Evolutionary conservation across 2,797 vertebrate species (phyloP).

Genomic region (Enteromius treurensis): DNA sequence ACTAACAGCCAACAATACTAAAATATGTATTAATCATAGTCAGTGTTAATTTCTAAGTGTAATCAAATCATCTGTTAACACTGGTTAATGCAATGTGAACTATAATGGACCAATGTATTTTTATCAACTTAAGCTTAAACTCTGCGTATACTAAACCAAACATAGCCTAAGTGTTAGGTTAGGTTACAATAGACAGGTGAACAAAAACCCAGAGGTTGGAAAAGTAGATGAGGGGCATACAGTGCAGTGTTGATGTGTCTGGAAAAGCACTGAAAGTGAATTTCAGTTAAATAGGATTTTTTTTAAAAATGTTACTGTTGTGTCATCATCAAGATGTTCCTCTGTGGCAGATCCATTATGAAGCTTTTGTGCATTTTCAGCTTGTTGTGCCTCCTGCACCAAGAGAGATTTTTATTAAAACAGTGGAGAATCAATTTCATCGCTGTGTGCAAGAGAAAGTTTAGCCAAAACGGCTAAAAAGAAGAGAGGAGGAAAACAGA

Average conservation of each 20-base stretch:
- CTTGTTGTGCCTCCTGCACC: constrained; percentile 73
- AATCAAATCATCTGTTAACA: background rate
- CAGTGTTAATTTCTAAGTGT: background rate
- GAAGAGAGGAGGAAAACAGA: background rate
- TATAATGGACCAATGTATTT: background rate
- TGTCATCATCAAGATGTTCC: constrained; percentile 63
- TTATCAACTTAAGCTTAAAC: background rate
- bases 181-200: background rate
- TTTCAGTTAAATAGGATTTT: constrained; percentile 10
- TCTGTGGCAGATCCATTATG: constrained; percentile 75
- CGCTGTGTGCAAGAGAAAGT: background rate
- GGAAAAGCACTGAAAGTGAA: constrained; percentile 52
- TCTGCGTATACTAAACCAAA: background rate
- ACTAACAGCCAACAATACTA: background rate
- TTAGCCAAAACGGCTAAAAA: background rate
- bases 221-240: background rate
- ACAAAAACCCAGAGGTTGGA: constrained; percentile 1
- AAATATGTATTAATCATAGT: background rate
- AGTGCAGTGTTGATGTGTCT: background rate
- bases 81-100: background rate
- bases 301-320: no score
- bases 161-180: background rate
- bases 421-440: constrained; percentile 12
- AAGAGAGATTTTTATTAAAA: constrained; percentile 64
- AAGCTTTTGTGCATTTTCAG: constrained; percentile 67